A percentile compares a stretch with the other conserved stretches of the same genome.
Evolutionary conservation across 2,797 vertebrate species (phyloP).

Genomic region (Premnoplex brunnescens): DNA sequence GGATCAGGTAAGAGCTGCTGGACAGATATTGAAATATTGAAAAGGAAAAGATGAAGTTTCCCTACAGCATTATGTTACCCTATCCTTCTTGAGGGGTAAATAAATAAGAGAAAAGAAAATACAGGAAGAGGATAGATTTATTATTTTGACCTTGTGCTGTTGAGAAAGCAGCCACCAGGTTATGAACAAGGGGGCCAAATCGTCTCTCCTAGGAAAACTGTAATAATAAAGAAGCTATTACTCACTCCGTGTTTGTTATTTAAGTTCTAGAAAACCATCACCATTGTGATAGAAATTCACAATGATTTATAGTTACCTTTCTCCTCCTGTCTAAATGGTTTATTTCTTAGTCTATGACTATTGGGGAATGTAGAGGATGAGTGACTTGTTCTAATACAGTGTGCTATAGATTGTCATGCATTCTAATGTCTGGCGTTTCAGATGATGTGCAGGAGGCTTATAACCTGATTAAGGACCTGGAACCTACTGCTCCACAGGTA

Average conservation of each 20-base stretch:
- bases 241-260: slow-evolving; percentile 22
- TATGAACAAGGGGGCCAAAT: slow-evolving; percentile 12
- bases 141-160: slow-evolving; percentile 19
- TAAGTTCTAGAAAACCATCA: slow-evolving; percentile 10
- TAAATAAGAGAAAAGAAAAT: neutral
- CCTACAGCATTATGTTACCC: neutral
- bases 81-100: neutral
- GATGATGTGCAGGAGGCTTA: slow-evolving; percentile 97
- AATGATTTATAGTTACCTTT: slow-evolving; percentile 15
- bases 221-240: slow-evolving; percentile 52
- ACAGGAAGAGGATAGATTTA: neutral
- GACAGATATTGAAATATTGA: neutral
- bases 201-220: neutral
- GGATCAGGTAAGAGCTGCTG: neutral
- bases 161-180: neutral
- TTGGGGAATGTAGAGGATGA: neutral
- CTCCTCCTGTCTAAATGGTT: slow-evolving; percentile 9
- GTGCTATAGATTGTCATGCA: neutral
- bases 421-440: slow-evolving; percentile 72
- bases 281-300: slow-evolving; percentile 23
- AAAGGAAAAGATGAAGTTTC: neutral
- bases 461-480: slow-evolving; percentile 94
- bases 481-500: slow-evolving; percentile 92
- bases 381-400: neutral
- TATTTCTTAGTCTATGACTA: slow-evolving; percentile 6